Conservation (phyloP, 2,113 vertebrate species). For the Gopherus flavomarginatus region DNA sequence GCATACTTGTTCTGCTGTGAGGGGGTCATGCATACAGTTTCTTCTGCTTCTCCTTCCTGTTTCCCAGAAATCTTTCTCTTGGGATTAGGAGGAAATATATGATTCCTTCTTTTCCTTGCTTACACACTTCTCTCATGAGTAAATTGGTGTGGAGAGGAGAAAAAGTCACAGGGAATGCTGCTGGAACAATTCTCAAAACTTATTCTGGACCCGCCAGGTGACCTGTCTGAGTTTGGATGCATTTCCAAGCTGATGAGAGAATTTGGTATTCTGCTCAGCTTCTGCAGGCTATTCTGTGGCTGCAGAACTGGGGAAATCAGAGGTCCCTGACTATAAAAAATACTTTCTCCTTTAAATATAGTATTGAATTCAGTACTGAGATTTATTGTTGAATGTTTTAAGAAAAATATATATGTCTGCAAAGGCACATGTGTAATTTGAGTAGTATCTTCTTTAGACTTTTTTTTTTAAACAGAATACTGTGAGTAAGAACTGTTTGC, state of each 20-base stretch:
- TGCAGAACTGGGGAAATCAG: not conserved
- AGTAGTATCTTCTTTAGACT: not conserved
- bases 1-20: not conserved
- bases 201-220: not conserved
- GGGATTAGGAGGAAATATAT: not conserved
- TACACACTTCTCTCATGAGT: not conserved
- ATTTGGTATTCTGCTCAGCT: not conserved
- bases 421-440: not conserved
- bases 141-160: not conserved
- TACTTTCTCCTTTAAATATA: not conserved
- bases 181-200: not conserved
- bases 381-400: not conserved
- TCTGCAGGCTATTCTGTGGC: not conserved
- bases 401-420: not conserved
- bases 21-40: not conserved
- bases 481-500: not conserved
- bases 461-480: not conserved
- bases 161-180: not conserved
- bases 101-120: not conserved
- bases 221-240: not conserved
- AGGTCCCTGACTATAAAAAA: not conserved
- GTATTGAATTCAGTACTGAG: not conserved
- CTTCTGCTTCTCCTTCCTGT: not conserved
- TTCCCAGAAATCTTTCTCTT: not conserved
- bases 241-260: not conserved